Evolutionary conservation across 2,888 invertebrate genomes (phyloP).

Genomic region (Heliconius cydno): DNA sequence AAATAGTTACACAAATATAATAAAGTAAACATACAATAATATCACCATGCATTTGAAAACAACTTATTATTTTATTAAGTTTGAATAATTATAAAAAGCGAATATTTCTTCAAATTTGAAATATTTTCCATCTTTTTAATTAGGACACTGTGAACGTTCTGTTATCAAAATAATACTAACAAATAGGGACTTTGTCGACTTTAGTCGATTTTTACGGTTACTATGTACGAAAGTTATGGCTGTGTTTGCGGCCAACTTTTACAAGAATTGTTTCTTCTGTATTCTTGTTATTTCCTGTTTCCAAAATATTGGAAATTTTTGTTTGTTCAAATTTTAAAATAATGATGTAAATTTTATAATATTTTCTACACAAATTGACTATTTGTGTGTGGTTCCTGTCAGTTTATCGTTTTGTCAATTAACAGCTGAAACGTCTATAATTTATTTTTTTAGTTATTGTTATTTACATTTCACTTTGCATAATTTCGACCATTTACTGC

Average conservation of each 20-base stretch:
- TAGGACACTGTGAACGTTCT: neutral
- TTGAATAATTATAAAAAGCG: neutral
- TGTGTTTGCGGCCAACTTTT: slow-evolving; percentile 55
- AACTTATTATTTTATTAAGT: neutral
- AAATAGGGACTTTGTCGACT: slow-evolving; percentile 64
- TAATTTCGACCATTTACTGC: too few species aligned
- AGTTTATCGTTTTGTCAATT: neutral
- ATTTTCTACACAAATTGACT: neutral
- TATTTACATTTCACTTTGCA: too few species aligned
- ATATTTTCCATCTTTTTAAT: neutral
- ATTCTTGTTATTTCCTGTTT: slow-evolving; percentile 50
- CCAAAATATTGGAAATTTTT: slow-evolving; percentile 34
- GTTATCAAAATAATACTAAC: slow-evolving; percentile 49
- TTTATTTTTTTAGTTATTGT: too few species aligned
- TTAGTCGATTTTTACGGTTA: slow-evolving; percentile 64
- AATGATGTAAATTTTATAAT: too few species aligned
- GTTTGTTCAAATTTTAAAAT: slow-evolving; percentile 21
- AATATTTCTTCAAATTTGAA: neutral
- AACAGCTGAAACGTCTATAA: neutral
- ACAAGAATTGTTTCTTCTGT: slow-evolving; percentile 59
- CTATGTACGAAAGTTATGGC: slow-evolving; percentile 62
- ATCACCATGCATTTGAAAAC: neutral
- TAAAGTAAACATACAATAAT: neutral
- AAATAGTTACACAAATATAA: too few species aligned
- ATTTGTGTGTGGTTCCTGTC: neutral